A percentile compares a stretch with the other conserved stretches of the same genome.
These are phyloP conservation scores for Sus cebifrons DNA, from an alignment of 2,797 vertebrate genomes.

Conservation along the genomic window DNA sequence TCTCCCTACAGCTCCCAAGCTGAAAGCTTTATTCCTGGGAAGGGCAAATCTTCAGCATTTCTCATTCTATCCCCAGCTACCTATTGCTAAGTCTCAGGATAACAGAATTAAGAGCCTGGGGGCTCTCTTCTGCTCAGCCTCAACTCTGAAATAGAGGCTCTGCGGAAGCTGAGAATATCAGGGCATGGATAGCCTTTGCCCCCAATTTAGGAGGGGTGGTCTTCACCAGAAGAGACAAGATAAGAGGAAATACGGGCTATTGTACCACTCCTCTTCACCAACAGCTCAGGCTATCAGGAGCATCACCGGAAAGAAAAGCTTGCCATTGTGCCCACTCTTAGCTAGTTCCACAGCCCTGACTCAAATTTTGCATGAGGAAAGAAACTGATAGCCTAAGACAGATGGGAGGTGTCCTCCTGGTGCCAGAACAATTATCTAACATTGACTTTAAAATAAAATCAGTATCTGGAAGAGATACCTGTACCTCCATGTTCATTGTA, in stretches of 20 bases:
- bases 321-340: background rate
- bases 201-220: background rate
- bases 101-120: background rate
- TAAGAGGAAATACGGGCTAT: background rate
- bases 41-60: too few relatives aligned
- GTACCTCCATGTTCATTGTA: background rate
- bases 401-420: background rate
- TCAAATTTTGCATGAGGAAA: background rate
- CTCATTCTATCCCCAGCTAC: too few relatives aligned
- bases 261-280: background rate
- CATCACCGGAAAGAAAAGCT: background rate
- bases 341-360: background rate
- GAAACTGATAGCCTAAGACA: background rate
- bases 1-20: too few relatives aligned
- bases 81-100: too few relatives aligned
- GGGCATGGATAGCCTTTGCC: background rate
- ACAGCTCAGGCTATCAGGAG: background rate
- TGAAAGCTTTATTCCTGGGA: too few relatives aligned
- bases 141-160: background rate
- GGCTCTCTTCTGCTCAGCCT: too few relatives aligned
- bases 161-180: background rate
- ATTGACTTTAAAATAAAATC: background rate
- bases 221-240: background rate
- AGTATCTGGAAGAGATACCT: background rate
- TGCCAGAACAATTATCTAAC: background rate